These are phyloP conservation scores for Agrotis exclamationis DNA, from an alignment of 2,888 invertebrate genomes.

Conservation along the genomic window DNA sequence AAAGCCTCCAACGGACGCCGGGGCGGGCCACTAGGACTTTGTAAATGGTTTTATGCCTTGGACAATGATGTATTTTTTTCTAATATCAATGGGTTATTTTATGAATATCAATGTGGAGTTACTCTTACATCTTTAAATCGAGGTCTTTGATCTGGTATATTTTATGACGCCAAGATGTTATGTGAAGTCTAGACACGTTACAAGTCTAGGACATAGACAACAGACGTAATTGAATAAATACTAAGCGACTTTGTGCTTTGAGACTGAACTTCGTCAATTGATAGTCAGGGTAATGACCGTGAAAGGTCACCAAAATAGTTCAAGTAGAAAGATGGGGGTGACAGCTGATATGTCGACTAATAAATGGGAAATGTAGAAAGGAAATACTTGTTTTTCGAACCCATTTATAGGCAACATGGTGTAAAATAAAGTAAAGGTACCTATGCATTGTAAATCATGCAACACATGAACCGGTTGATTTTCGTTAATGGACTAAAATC, in stretches of 20 bases:
- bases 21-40: too few species aligned
- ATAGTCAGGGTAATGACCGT: slow-evolving; percentile 3
- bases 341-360: not conserved
- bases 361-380: not conserved
- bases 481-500: not conserved
- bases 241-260: slow-evolving; percentile 36
- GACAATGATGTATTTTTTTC: not conserved
- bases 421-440: not conserved
- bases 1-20: too few species aligned
- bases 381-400: not conserved
- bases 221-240: slow-evolving; percentile 47
- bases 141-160: slow-evolving; percentile 52
- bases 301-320: slow-evolving; percentile 7
- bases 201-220: slow-evolving; percentile 55
- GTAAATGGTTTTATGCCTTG: not conserved
- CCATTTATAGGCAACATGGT: not conserved
- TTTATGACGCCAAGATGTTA: slow-evolving; percentile 46
- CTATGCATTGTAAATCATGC: too few species aligned
- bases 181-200: slow-evolving; percentile 55
- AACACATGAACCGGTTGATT: too few species aligned
- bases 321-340: not conserved
- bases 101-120: slow-evolving; percentile 26
- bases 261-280: slow-evolving; percentile 31
- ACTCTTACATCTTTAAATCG: slow-evolving; percentile 31
- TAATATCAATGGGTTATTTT: slow-evolving; percentile 1